Evolutionary conservation across 2,113 vertebrate species (phyloP).

Genomic region (Gallinago undulata): DNA sequence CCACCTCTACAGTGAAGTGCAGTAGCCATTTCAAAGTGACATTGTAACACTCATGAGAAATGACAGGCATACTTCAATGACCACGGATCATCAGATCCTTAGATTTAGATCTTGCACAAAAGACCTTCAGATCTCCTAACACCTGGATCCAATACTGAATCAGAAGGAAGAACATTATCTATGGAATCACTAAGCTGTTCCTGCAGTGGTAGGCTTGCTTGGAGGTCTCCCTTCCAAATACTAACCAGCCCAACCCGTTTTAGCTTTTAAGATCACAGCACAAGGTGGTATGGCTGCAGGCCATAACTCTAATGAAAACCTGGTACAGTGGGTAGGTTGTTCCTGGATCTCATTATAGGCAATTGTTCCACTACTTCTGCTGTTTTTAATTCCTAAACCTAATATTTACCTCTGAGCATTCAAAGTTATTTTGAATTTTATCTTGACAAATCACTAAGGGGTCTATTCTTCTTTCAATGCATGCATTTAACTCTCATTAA

Average conservation of each 20-base stretch:
- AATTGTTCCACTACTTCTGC: constrained; percentile 47
- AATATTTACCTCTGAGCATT: constrained; percentile 61
- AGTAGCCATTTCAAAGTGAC: background rate
- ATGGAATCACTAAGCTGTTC: constrained; percentile 19
- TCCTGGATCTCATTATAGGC: constrained; percentile 66
- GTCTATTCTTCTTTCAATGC: constrained; percentile 50
- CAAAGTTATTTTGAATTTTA: constrained; percentile 66
- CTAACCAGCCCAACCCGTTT: constrained; percentile 25
- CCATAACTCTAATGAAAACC: constrained; percentile 68
- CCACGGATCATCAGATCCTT: background rate
- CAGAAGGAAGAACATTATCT: constrained; percentile 27
- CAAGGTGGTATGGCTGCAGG: constrained; percentile 66
- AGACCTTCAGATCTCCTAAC: constrained; percentile 1
- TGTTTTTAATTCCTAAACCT: constrained; percentile 58
- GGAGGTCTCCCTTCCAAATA: constrained; percentile 56
- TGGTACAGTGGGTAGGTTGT: constrained; percentile 64
- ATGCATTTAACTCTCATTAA: constrained; percentile 50
- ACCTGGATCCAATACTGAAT: constrained; percentile 30
- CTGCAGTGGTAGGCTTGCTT: constrained; percentile 26
- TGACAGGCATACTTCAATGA: background rate
- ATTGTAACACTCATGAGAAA: background rate
- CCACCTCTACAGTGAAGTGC: background rate
- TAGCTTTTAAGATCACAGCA: constrained; percentile 52
- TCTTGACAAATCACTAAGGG: constrained; percentile 59
- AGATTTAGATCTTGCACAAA: background rate